Evolutionary conservation across 2,888 invertebrate genomes (phyloP).

Genomic region (Pemphredon lugubris): DNA sequence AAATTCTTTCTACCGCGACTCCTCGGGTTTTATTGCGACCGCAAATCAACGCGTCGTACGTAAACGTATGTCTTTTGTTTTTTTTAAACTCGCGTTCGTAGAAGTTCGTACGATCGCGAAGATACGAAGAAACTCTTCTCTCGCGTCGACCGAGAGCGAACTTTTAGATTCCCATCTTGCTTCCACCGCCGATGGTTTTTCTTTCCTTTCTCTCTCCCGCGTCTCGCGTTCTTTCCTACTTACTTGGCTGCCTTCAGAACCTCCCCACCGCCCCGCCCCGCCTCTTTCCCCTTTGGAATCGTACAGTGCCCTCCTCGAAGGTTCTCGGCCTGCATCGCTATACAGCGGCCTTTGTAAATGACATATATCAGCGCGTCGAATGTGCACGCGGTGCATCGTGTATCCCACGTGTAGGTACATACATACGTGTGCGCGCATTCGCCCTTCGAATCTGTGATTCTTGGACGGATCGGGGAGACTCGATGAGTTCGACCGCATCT

Average conservation of each 20-base stretch:
- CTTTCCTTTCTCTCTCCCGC: not conserved
- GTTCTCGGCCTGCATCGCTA: conserved; percentile 16
- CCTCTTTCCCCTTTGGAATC: too few species aligned
- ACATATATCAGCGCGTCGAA: conserved; percentile 12
- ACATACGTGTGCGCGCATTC: too few species aligned
- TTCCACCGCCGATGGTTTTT: not conserved
- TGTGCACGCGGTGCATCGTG: not conserved
- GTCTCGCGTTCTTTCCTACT: not conserved
- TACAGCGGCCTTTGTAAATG: conserved; percentile 21
- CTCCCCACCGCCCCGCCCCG: too few species aligned
- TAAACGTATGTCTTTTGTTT: too few species aligned
- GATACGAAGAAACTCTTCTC: not conserved
- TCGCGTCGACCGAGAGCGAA: not conserved
- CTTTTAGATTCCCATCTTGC: not conserved
- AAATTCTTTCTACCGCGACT: not conserved
- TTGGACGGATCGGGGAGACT: not conserved
- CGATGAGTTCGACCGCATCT: not conserved
- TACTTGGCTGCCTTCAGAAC: too few species aligned
- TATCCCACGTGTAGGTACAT: too few species aligned
- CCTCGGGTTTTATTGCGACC: too few species aligned
- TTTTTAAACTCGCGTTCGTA: not conserved
- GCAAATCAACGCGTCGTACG: too few species aligned
- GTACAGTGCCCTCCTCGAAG: conserved; percentile 10
- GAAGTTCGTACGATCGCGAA: not conserved
- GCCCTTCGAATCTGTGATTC: too few species aligned